These are phyloP conservation scores for Sarcophilus harrisii DNA, from an alignment of 2,797 vertebrate genomes.

Conservation along the genomic window DNA sequence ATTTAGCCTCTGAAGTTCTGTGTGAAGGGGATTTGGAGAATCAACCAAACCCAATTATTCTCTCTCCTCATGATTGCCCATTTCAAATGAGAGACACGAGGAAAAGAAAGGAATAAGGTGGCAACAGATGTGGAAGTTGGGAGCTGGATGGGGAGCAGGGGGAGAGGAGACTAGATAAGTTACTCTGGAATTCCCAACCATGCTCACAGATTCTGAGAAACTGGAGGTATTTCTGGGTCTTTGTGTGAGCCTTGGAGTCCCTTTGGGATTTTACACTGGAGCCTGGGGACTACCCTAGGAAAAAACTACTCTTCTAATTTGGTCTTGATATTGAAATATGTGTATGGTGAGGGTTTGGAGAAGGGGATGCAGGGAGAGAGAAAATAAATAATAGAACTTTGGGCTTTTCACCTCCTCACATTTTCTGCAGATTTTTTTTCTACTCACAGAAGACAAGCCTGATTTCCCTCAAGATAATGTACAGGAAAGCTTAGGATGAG, in stretches of 20 bases:
- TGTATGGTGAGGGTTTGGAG: not conserved
- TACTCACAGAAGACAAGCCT: not conserved
- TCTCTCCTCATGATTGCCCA: not conserved
- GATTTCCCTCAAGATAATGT: not conserved
- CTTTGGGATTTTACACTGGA: not conserved
- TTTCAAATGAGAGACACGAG: not conserved
- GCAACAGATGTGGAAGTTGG: too few species aligned
- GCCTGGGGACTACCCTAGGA: too few species aligned
- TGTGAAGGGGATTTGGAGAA: not conserved
- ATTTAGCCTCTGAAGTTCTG: not conserved
- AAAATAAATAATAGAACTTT: not conserved
- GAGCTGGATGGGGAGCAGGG: too few species aligned
- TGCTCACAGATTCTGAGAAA: not conserved
- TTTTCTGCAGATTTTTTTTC: not conserved
- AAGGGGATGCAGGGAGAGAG: not conserved
- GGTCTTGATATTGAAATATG: not conserved
- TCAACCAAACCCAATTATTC: not conserved
- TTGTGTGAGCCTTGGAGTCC: not conserved
- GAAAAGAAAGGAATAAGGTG: not conserved
- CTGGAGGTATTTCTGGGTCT: not conserved
- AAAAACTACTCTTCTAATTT: not conserved
- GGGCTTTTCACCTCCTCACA: not conserved
- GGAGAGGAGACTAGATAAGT: not conserved
- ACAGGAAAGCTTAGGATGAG: not conserved
- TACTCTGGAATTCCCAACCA: not conserved